These are phyloP conservation scores for Ianthella basta DNA, from an alignment of 37 sponge, comb jelly and placozoan species.

Conservation along the genomic window DNA sequence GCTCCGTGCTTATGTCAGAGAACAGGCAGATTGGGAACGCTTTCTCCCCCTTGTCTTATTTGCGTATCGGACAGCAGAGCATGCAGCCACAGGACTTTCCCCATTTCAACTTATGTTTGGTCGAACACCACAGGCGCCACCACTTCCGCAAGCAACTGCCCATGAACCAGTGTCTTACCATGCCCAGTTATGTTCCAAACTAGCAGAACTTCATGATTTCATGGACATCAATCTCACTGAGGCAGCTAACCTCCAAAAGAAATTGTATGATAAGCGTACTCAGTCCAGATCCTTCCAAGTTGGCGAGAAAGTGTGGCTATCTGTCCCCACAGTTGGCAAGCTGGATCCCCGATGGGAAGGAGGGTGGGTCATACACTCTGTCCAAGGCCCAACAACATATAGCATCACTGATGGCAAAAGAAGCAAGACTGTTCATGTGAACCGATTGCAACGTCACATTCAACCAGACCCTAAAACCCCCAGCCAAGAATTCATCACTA, in stretches of 20 bases:
- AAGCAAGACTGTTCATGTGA: constrained; percentile 1
- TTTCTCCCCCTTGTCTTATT: constrained; percentile 54
- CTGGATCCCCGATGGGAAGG: constrained; percentile 71
- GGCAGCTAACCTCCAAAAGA: constrained; percentile 32
- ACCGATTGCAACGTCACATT: neutral
- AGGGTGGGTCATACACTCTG: too few species aligned
- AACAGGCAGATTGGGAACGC: constrained; percentile 62
- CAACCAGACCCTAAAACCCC: neutral
- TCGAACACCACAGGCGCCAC: too few species aligned
- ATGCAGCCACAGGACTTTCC: constrained; percentile 3
- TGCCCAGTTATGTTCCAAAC: neutral
- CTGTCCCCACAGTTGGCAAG: constrained; percentile 65
- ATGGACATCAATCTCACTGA: constrained; percentile 29
- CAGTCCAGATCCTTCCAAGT: neutral
- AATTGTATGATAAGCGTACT: constrained; percentile 28
- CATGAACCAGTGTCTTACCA: neutral
- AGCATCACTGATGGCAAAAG: neutral
- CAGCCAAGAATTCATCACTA: neutral
- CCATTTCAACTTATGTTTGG: too few species aligned
- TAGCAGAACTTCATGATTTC: constrained; percentile 49
- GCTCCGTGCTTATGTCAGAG: constrained; percentile 46
- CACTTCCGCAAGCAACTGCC: neutral
- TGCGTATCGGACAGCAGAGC: constrained; percentile 50
- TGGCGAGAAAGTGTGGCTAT: constrained; percentile 65
- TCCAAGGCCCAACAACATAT: neutral